phyloP scores from a whole-genome alignment of 2,113 vertebrate genomes.

The Lophius piscatorius region DNA sequence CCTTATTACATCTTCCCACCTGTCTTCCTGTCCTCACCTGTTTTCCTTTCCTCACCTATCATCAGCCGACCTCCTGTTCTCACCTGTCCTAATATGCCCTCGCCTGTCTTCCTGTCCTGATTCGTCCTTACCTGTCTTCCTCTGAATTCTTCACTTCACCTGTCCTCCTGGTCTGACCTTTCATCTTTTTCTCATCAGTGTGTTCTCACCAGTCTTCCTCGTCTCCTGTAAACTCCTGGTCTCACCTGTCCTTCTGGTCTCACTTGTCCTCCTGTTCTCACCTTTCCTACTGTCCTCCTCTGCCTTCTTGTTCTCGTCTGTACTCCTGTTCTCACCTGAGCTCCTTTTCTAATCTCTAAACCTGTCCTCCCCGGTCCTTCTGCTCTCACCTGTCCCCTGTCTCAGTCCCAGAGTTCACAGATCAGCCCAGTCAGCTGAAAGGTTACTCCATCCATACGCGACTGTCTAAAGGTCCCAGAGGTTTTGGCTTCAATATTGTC shows the following conservation, averaged over 20 bases:
- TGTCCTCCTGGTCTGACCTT: no score
- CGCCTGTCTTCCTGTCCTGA: no score
- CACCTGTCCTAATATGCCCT: background rate
- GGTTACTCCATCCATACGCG: slow-evolving; percentile 83
- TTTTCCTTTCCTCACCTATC: no score
- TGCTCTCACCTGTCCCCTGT: background rate
- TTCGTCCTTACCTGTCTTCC: no score
- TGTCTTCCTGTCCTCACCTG: background rate
- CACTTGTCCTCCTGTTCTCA: slow-evolving; percentile 1
- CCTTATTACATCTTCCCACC: no score
- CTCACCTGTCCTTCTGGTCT: background rate
- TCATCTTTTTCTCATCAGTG: no score
- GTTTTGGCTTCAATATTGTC: slow-evolving; percentile 84
- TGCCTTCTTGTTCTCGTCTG: background rate
- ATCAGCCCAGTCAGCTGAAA: slow-evolving; percentile 75
- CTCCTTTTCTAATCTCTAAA: no score
- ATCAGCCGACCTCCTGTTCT: no score
- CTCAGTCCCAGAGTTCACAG: slow-evolving; percentile 79
- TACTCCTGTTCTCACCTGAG: background rate
- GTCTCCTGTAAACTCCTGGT: background rate
- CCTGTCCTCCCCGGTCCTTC: background rate
- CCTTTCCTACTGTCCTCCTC: background rate
- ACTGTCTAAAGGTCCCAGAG: slow-evolving; percentile 80
- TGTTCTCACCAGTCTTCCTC: background rate
- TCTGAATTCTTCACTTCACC: no score